Base-by-base conservation (phyloP, 2,797 vertebrate genomes). In the Hemibagrus guttatus region DNA sequence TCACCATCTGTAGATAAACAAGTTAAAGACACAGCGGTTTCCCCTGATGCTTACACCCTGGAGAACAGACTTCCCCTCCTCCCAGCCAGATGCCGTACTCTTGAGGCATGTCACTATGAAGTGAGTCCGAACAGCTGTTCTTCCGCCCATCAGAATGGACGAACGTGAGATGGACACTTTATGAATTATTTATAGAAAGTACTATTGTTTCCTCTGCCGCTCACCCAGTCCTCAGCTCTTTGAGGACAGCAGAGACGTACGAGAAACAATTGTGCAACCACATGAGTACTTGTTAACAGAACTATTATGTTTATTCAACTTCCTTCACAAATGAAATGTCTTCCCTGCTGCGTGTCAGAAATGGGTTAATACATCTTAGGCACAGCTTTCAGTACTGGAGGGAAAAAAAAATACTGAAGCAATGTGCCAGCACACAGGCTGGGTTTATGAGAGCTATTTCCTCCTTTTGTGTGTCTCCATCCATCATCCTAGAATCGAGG, bases 61-160 rank as follows among this genome's bases (percentile, higher is more conserved):
- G 88, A 94, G 94, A 92, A 94, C 85, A 81, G 89, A 89, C 81
- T 89, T 90, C 90, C 59, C 76, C 91, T 90, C 89, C 88, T 89
- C 89, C 91, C 87, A 94, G 93, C 93, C 96, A 96, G 96, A 96
- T 96, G 95, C 93, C 93, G 94, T 92, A 93, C 95, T 95, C 94
- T 92, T 94, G 96, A 96, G 95, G 93, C 94, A 89, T 85, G 68
- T 81, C 81, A 35, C 86, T 84, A 76, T 28, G 75, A 86, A 76
- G 85, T 92, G 93, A 93, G 94, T 94, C 92, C 89, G 91, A 93
- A 88, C 96, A 96, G 95, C 94, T 96, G 95, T 95, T 96, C 94
- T 90, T 90, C 90, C 94, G 94, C 82, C 93, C 93, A 94, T 94
- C 94, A 94, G 95, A 94, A 94, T 93, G 93, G 92, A 92, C 81